Evolutionary conservation across 2,797 vertebrate species (phyloP).

Genomic region (Oceanodroma leucorhoa): DNA sequence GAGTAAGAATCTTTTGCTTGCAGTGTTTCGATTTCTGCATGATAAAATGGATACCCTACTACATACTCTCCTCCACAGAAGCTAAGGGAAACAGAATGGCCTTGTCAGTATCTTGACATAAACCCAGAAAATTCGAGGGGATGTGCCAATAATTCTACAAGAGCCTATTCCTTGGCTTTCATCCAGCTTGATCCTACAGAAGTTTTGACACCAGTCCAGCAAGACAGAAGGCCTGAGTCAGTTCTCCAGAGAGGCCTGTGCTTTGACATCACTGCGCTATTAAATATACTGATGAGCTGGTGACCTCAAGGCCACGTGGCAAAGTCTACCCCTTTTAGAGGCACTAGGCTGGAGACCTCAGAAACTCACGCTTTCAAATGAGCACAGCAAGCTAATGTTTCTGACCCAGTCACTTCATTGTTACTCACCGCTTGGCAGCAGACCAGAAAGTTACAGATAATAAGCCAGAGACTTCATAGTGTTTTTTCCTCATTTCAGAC

Average conservation of each 20-base stretch:
- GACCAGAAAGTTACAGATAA: not conserved
- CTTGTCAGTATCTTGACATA: slow-evolving; percentile 70
- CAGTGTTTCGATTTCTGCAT: not conserved
- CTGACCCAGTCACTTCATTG: slow-evolving; percentile 25
- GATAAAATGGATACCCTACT: slow-evolving; percentile 13
- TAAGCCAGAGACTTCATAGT: not conserved
- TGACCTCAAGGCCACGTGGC: slow-evolving; percentile 28
- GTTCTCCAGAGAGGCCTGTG: slow-evolving; percentile 50
- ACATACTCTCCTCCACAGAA: slow-evolving; percentile 2
- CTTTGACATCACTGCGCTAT: slow-evolving; percentile 19
- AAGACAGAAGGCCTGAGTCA: slow-evolving; percentile 68
- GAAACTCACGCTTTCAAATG: slow-evolving; percentile 13
- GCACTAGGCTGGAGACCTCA: not conserved
- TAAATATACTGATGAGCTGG: slow-evolving; percentile 22
- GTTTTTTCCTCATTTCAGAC: not conserved
- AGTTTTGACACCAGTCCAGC: slow-evolving; percentile 66
- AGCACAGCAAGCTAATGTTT: not conserved
- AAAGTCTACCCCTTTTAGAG: slow-evolving; percentile 20
- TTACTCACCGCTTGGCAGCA: slow-evolving; percentile 8
- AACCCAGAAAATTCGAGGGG: slow-evolving; percentile 59
- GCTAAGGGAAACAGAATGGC: slow-evolving; percentile 63
- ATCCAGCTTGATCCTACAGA: slow-evolving; percentile 66
- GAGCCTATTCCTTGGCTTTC: slow-evolving; percentile 51
- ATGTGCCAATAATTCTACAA: slow-evolving; percentile 68
- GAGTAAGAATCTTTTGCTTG: not conserved